Evolutionary conservation across 2,888 invertebrate genomes (phyloP).

Genomic region (Drosophila subsilvestris): DNA sequence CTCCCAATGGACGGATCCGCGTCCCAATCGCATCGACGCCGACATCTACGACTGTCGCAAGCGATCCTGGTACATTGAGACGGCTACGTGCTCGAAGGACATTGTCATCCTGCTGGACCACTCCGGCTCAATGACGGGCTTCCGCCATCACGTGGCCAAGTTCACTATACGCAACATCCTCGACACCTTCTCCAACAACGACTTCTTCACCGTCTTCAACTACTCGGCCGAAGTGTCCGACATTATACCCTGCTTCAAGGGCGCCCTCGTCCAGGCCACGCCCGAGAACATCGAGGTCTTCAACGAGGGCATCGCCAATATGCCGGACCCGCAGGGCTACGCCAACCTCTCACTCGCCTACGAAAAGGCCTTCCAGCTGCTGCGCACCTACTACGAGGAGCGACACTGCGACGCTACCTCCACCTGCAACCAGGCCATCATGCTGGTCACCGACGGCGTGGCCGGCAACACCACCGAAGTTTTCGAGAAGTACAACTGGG

Average conservation of each 20-base stretch:
- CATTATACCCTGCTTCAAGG: constrained; percentile 93
- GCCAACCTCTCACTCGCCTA: constrained; percentile 94
- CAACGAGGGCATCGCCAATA: constrained; percentile 87
- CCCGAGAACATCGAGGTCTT: constrained; percentile 92
- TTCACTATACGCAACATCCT: constrained; percentile 94
- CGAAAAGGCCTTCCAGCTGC: constrained; percentile 91
- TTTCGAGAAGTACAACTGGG: constrained; percentile 92
- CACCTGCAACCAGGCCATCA: constrained; percentile 96
- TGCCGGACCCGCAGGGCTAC: constrained; percentile 88
- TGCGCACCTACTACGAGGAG: constrained; percentile 87
- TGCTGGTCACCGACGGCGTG: constrained; percentile 98
- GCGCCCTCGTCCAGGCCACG: constrained; percentile 94
- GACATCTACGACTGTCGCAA: constrained; percentile 97
- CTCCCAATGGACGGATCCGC: constrained; percentile 87
- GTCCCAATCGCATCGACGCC: constrained; percentile 83
- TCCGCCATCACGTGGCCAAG: constrained; percentile 90
- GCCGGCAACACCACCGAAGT: constrained; percentile 94
- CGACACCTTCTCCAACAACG: constrained; percentile 98
- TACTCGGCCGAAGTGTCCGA: constrained; percentile 90
- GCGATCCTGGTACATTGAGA: constrained; percentile 98
- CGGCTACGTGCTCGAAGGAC: constrained; percentile 98
- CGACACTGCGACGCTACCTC: constrained; percentile 86
- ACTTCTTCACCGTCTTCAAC: constrained; percentile 96
- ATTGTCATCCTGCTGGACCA: constrained; percentile 97
- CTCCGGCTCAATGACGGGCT: constrained; percentile 98